Evolutionary conservation across 2,797 vertebrate genomes (phyloP).

Genomic region (Bradypodion ventrale): DNA sequence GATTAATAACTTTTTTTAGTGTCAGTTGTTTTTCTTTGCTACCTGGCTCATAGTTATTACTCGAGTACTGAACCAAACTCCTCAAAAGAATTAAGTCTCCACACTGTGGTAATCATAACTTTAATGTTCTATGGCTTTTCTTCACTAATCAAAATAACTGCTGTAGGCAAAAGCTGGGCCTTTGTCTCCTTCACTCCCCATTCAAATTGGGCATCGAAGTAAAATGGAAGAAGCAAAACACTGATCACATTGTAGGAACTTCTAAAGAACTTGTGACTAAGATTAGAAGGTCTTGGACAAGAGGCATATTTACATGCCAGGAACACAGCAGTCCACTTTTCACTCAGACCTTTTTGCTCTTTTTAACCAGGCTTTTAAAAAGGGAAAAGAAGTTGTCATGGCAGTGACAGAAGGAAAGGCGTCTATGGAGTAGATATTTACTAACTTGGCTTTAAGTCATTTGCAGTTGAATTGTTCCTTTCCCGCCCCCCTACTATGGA

Average conservation of each 20-base stretch:
- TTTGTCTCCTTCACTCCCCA: not conserved
- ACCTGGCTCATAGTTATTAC: not conserved
- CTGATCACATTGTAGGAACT: not conserved
- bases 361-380: constrained; percentile 1
- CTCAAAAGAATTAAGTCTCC: not conserved
- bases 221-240: not conserved
- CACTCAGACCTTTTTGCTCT: not conserved
- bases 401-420: not conserved
- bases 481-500: constrained; percentile 11
- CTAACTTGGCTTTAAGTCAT: not conserved
- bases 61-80: not conserved
- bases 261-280: not conserved
- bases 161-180: not conserved
- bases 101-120: constrained; percentile 1
- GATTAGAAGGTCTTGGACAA: not conserved
- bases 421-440: constrained; percentile 25
- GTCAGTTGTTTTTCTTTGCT: not conserved
- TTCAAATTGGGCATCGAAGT: not conserved
- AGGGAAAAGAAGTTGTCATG: constrained; percentile 20
- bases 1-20: not conserved
- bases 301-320: not conserved
- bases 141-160: not conserved
- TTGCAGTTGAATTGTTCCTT: constrained; percentile 7
- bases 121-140: not conserved
- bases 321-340: constrained; percentile 13